Percentiles rank a stretch among this genome's conserved stretches.
Evolutionary conservation across 2,797 vertebrate genomes (phyloP).

Genomic region (Anguilla marmorata): DNA sequence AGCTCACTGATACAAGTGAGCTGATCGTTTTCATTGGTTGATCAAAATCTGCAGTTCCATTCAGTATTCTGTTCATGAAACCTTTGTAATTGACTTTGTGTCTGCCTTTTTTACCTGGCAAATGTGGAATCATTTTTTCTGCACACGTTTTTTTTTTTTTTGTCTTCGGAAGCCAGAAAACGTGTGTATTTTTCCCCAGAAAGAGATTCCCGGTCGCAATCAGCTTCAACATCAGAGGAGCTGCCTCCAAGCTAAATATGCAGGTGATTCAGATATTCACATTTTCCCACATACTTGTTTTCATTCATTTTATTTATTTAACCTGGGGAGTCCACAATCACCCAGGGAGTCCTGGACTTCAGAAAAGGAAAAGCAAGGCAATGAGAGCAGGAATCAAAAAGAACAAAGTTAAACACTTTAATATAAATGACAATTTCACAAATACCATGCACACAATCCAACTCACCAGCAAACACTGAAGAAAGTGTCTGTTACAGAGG

Average conservation of each 20-base stretch:
- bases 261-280: slow-evolving; percentile 9
- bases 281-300: neutral
- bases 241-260: neutral
- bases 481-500: neutral
- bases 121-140: slow-evolving; percentile 1
- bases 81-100: neutral
- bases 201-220: neutral
- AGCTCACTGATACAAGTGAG: too few species aligned
- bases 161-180: neutral
- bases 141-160: neutral
- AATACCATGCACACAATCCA: neutral
- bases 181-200: slow-evolving; percentile 1
- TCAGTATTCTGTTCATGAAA: too few species aligned
- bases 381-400: neutral
- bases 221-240: neutral
- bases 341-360: neutral
- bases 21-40: too few species aligned
- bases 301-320: neutral
- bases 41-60: too few species aligned
- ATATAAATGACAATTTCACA: neutral
- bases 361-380: neutral
- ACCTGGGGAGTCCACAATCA: neutral
- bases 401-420: neutral
- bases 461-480: neutral
- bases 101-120: neutral